phyloP scores from a whole-genome alignment of 2,888 invertebrate genomes.

The Parochlus steinenii region DNA sequence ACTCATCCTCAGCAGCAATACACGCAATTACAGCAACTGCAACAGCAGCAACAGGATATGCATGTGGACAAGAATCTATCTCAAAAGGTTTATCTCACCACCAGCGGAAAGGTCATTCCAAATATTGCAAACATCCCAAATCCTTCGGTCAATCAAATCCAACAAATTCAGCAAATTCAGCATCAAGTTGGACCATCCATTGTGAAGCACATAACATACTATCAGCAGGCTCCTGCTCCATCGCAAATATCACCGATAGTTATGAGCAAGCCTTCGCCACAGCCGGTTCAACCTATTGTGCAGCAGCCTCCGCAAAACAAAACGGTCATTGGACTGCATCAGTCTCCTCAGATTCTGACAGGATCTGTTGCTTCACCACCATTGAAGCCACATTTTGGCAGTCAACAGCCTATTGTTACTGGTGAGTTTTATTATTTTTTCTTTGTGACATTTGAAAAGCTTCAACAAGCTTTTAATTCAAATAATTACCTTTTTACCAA shows the following conservation, averaged over 20 bases:
- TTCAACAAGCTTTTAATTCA: too few relatives aligned
- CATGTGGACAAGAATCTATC: slow-evolving; percentile 16
- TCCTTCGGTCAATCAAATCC: slow-evolving; percentile 16
- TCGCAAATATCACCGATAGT: too few relatives aligned
- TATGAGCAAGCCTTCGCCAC: slow-evolving; percentile 24
- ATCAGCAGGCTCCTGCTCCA: too few relatives aligned
- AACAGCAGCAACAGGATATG: not conserved
- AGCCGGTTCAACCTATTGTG: slow-evolving; percentile 30
- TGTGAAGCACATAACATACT: too few relatives aligned
- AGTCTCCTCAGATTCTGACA: slow-evolving; percentile 32
- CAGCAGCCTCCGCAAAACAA: slow-evolving; percentile 20
- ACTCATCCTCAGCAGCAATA: slow-evolving; percentile 1
- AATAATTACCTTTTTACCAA: not conserved
- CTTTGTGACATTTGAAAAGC: too few relatives aligned
- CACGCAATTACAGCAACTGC: not conserved
- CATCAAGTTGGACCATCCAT: slow-evolving; percentile 20
- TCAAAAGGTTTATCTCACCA: slow-evolving; percentile 14
- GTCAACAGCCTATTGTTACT: slow-evolving; percentile 30
- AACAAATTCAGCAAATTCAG: slow-evolving; percentile 21
- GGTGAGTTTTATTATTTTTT: slow-evolving; percentile 19
- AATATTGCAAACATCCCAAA: too few relatives aligned
- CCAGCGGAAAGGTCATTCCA: slow-evolving; percentile 14
- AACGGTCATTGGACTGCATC: slow-evolving; percentile 24
- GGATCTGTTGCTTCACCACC: slow-evolving; percentile 40
- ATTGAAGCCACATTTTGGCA: slow-evolving; percentile 29